Conservation (phyloP, 2,113 vertebrate genomes). For the Erinaceus europaeus region DNA sequence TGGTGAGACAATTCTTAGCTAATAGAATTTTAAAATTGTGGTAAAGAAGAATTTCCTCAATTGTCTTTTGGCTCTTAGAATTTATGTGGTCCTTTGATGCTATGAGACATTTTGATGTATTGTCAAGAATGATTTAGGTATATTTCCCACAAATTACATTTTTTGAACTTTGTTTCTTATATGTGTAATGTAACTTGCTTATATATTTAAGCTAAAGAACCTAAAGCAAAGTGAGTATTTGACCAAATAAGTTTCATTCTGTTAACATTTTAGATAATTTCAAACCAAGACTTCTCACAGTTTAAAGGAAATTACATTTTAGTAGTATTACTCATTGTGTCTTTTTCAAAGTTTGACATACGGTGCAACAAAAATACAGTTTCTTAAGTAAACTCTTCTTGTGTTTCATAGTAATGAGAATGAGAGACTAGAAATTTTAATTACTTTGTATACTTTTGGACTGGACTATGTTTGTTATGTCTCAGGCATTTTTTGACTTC, state of each 20-base stretch:
- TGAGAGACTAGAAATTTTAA: constrained; percentile 13
- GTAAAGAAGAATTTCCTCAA: neutral
- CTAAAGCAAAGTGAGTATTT: constrained; percentile 26
- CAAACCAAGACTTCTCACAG: neutral
- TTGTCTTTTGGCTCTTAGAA: constrained; percentile 29
- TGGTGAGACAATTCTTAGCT: constrained; percentile 30
- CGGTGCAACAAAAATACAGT: neutral
- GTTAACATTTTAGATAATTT: constrained; percentile 22
- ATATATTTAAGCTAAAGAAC: neutral
- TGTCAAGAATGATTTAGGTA: constrained; percentile 2
- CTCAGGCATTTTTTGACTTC: constrained; percentile 5
- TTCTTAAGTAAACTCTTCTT: neutral
- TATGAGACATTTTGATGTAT: constrained; percentile 13
- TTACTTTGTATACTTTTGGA: neutral
- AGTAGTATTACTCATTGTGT: neutral
- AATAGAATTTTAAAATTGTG: constrained; percentile 17
- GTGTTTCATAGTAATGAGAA: neutral
- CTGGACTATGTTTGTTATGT: neutral
- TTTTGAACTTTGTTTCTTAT: constrained; percentile 25
- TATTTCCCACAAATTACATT: constrained; percentile 17
- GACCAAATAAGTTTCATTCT: constrained; percentile 6
- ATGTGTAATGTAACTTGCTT: neutral
- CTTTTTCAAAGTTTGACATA: constrained; percentile 17
- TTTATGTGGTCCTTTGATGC: constrained; percentile 26
- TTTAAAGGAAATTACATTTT: constrained; percentile 22